Conservation (phyloP, 2,113 vertebrate genomes). For the Aphyosemion australe region DNA sequence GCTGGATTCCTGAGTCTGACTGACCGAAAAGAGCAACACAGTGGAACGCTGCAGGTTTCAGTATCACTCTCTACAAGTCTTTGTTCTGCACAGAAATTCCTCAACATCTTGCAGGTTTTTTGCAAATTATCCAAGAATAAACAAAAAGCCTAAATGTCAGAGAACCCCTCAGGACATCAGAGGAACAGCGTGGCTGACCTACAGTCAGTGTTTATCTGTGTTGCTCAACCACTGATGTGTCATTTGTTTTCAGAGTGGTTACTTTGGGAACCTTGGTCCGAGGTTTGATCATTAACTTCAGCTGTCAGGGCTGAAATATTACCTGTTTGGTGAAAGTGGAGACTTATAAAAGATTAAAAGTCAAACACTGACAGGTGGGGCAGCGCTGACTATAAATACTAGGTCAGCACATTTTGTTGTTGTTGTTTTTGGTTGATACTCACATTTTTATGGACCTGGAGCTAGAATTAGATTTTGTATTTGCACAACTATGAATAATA, state of each 20-base stretch:
- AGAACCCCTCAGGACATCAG: neutral
- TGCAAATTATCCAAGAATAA: neutral
- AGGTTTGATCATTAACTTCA: slow-evolving; percentile 75
- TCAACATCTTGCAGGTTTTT: neutral
- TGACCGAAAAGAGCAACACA: slow-evolving; percentile 59
- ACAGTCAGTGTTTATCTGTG: slow-evolving; percentile 14
- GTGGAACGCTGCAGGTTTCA: slow-evolving; percentile 64
- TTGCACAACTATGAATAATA: neutral
- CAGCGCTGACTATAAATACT: neutral
- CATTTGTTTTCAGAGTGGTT: slow-evolving; percentile 58
- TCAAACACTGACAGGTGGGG: neutral
- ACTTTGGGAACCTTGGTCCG: slow-evolving; percentile 58
- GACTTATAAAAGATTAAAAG: neutral
- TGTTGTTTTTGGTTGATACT: neutral
- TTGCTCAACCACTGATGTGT: slow-evolving; percentile 42
- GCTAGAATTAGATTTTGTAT: neutral
- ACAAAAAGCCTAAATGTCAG: neutral
- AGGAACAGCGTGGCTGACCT: neutral
- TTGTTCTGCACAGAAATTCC: slow-evolving; percentile 22
- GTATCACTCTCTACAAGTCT: slow-evolving; percentile 49
- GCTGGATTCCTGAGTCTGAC: slow-evolving; percentile 30
- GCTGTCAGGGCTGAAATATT: slow-evolving; percentile 45
- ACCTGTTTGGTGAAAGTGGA: slow-evolving; percentile 23
- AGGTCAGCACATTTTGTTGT: no score
- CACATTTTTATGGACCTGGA: neutral